These are phyloP conservation scores for Lydus trimaculatus DNA, from an alignment of 2,888 invertebrate genomes.

Conservation along the genomic window DNA sequence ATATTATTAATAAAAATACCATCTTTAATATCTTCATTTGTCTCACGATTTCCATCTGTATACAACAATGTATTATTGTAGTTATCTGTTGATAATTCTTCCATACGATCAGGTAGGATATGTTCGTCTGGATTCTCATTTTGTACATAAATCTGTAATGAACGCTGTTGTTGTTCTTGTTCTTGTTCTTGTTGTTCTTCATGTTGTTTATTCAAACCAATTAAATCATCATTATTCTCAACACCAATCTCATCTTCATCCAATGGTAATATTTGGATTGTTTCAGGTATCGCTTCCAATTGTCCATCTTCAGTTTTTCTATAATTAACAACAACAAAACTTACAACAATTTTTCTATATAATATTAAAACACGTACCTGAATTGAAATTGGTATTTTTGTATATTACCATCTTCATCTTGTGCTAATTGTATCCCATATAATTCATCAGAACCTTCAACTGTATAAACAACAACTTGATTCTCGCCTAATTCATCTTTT, in stretches of 20 bases:
- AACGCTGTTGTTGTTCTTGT: constrained; percentile 5
- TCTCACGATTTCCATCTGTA: constrained; percentile 23
- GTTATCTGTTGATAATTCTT: constrained; percentile 10
- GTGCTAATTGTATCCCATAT: constrained; percentile 55
- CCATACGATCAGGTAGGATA: constrained; percentile 17
- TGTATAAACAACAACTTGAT: constrained; percentile 53
- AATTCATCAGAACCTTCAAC: constrained; percentile 57
- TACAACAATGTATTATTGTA: not conserved
- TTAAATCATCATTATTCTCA: constrained; percentile 10
- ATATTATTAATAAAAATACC: constrained; percentile 21
- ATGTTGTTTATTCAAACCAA: not conserved
- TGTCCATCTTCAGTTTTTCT: constrained; percentile 57
- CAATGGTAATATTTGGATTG: constrained; percentile 52
- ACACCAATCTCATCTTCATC: constrained; percentile 32
- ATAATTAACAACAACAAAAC: not conserved
- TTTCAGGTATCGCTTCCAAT: constrained; percentile 56
- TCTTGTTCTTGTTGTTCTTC: constrained; percentile 1
- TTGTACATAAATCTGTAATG: constrained; percentile 17
- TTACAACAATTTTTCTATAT: constrained; percentile 1
- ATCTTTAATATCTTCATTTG: constrained; percentile 33
- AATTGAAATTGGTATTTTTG: constrained; percentile 59
- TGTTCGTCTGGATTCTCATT: constrained; percentile 19
- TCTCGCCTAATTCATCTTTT: constrained; percentile 32
- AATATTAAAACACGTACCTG: constrained; percentile 42
- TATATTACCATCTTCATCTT: constrained; percentile 57